Conservation (phyloP, 2,113 vertebrate genomes). For the Barbus barbus region DNA sequence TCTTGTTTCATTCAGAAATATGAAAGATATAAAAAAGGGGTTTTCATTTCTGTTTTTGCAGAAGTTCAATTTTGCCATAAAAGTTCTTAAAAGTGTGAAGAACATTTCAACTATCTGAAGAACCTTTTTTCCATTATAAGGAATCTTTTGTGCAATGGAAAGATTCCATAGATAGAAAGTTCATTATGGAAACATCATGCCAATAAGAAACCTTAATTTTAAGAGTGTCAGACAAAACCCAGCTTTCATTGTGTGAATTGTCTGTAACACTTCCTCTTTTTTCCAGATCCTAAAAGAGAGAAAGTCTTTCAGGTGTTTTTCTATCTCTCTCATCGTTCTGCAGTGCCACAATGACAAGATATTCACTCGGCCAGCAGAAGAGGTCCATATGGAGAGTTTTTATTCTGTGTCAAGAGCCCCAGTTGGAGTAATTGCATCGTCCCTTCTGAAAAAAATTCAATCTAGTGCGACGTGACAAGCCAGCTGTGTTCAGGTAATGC, state of each 20-base stretch:
- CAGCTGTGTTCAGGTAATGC: conserved; percentile 55
- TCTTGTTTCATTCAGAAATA: no score
- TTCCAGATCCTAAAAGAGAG: neutral
- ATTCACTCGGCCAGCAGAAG: conserved; percentile 14
- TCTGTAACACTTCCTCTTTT: neutral
- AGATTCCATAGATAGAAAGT: no score
- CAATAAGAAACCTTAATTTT: no score
- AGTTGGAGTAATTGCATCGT: conserved; percentile 44
- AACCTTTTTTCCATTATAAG: no score
- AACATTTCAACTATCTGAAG: no score
- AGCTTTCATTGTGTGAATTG: neutral
- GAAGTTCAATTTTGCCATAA: no score
- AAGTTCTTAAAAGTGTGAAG: no score
- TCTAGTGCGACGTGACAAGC: conserved; percentile 45
- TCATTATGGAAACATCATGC: no score
- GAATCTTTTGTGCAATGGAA: no score
- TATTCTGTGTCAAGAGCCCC: conserved; percentile 41
- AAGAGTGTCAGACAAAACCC: neutral
- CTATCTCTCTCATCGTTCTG: neutral
- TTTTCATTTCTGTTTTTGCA: no score
- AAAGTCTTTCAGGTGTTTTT: neutral
- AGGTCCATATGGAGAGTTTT: conserved; percentile 44
- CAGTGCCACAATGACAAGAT: conserved; percentile 22
- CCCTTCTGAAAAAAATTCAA: conserved; percentile 47
- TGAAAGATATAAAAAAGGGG: no score